A percentile compares a stretch with the other conserved stretches of the same genome.
Conservation (phyloP, 1,140 invertebrate genomes). For the Calephelis virginiensis region DNA sequence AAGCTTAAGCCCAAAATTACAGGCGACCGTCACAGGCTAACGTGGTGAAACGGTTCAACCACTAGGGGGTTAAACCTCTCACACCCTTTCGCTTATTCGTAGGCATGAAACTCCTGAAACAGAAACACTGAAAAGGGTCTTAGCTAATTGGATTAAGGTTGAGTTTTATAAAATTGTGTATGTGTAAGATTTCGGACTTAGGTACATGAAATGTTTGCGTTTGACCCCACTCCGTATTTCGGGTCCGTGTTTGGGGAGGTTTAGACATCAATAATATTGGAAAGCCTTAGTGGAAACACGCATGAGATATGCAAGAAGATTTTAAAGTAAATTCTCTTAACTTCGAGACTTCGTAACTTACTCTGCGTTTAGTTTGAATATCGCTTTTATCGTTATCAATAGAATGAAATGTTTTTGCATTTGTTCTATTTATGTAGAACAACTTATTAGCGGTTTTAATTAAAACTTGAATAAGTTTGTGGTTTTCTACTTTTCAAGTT, state of each 20-base stretch:
- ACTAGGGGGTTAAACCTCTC: constrained; percentile 63
- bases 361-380: too few relatives aligned
- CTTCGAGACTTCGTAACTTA: too few relatives aligned
- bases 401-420: neutral
- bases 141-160: constrained; percentile 26
- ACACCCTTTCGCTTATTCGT: constrained; percentile 35
- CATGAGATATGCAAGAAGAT: constrained; percentile 24
- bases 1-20: constrained; percentile 57
- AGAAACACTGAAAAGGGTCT: constrained; percentile 23
- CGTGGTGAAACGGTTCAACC: constrained; percentile 72
- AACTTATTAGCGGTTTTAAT: too few relatives aligned
- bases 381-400: neutral
- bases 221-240: constrained; percentile 74
- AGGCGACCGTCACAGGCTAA: constrained; percentile 74
- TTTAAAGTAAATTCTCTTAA: constrained; percentile 19
- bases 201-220: constrained; percentile 54
- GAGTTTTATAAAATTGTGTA: constrained; percentile 21
- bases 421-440: too few relatives aligned
- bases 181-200: constrained; percentile 35
- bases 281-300: constrained; percentile 60
- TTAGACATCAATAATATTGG: constrained; percentile 75
- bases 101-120: constrained; percentile 24
- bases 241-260: constrained; percentile 49
- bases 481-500: too few relatives aligned
- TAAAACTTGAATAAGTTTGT: too few relatives aligned